Evolutionary conservation across 2,797 vertebrate genomes (phyloP).

Genomic region (Enteromius paludinosus): DNA sequence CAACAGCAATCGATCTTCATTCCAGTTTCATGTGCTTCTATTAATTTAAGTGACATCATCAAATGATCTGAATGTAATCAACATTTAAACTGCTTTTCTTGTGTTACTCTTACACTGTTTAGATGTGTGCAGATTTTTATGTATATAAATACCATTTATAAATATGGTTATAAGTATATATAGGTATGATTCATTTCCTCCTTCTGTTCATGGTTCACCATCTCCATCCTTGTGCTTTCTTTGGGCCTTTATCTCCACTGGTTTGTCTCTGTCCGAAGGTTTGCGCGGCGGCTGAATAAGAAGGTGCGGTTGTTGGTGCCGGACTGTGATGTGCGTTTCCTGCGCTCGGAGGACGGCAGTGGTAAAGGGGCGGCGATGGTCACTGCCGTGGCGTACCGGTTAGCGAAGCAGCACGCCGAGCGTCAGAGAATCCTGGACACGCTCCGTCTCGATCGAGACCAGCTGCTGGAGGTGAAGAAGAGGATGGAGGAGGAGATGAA

Average conservation of each 20-base stretch:
- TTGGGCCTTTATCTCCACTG: not conserved
- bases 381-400: constrained; percentile 91
- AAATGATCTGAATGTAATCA: no score
- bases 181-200: not conserved
- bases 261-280: constrained; percentile 70
- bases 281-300: constrained; percentile 90
- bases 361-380: constrained; percentile 98
- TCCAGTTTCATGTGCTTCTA: not conserved
- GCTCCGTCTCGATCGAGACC: constrained; percentile 82
- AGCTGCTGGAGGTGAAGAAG: constrained; percentile 89
- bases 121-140: no score
- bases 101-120: no score
- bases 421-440: constrained; percentile 84
- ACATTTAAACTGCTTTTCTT: no score
- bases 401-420: constrained; percentile 85
- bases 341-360: constrained; percentile 91
- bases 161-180: no score
- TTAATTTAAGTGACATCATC: not conserved
- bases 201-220: not conserved
- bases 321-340: constrained; percentile 90
- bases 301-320: constrained; percentile 89
- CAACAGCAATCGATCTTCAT: not conserved
- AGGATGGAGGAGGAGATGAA: constrained; percentile 86
- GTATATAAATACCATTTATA: no score
- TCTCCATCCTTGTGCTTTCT: not conserved